phyloP scores from a whole-genome alignment of 53 echinoderm and acorn worm species.

The Patiria pectinifera region DNA sequence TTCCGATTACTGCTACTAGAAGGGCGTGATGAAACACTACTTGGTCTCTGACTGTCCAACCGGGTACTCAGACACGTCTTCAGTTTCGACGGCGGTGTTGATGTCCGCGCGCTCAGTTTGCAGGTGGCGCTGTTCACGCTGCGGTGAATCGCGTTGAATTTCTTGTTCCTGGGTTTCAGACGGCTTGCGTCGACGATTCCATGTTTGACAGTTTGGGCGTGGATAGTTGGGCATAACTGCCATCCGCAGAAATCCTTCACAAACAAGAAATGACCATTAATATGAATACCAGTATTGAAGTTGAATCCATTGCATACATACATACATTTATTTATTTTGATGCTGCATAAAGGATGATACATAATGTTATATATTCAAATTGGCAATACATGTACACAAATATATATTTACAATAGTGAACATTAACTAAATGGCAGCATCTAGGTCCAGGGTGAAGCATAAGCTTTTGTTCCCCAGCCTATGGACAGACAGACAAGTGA shows the following conservation, averaged over 20 bases:
- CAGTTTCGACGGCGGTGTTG: constrained; percentile 35
- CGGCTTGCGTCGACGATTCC: constrained; percentile 64
- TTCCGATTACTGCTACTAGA: constrained; percentile 1
- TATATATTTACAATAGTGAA: too few species aligned
- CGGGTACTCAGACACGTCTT: constrained; percentile 18
- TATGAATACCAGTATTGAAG: neutral
- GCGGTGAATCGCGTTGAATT: neutral
- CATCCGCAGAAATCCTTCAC: constrained; percentile 78
- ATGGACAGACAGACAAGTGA: too few species aligned
- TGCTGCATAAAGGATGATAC: too few species aligned
- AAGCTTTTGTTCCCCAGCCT: too few species aligned
- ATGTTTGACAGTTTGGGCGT: constrained; percentile 64
- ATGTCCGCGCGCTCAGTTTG: constrained; percentile 6
- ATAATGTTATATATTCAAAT: too few species aligned
- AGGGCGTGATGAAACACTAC: constrained; percentile 6
- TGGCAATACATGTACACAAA: too few species aligned
- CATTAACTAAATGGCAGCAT: too few species aligned
- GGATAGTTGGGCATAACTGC: constrained; percentile 68
- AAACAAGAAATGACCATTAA: neutral
- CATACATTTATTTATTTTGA: constrained; percentile 5
- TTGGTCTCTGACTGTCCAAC: constrained; percentile 38
- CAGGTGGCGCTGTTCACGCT: neutral
- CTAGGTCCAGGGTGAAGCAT: too few species aligned
- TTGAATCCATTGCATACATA: neutral
- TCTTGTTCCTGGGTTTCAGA: constrained; percentile 6